These are phyloP conservation scores for Menura novaehollandiae DNA, from an alignment of 2,113 vertebrate genomes.

Conservation along the genomic window DNA sequence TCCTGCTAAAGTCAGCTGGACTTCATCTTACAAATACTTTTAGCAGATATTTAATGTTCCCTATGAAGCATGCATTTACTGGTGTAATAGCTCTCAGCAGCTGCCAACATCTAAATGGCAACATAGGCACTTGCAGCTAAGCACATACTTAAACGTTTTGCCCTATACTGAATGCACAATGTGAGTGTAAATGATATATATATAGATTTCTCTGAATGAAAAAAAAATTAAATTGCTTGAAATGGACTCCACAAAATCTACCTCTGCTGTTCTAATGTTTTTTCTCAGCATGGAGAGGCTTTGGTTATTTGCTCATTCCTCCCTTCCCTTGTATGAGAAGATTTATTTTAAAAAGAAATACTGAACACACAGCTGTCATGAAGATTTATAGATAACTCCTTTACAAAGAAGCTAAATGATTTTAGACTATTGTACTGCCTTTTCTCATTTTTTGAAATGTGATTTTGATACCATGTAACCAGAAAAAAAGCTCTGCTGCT, in stretches of 20 bases:
- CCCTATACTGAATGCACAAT: neutral
- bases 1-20: neutral
- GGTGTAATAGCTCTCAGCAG: neutral
- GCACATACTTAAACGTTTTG: neutral
- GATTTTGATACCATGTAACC: slow-evolving; percentile 7
- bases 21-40: neutral
- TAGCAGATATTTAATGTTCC: neutral
- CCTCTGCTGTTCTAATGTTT: neutral
- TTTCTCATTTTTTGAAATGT: slow-evolving; percentile 17
- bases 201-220: neutral
- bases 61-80: neutral
- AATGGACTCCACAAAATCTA: neutral
- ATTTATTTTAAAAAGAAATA: slow-evolving; percentile 30
- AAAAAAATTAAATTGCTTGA: neutral
- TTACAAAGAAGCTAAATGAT: slow-evolving; percentile 5
- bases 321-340: neutral
- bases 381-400: slow-evolving; percentile 45
- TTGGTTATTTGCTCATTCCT: neutral
- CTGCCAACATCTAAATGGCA: neutral
- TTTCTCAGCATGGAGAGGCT: neutral
- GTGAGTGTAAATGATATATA: neutral
- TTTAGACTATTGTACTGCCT: neutral
- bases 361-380: neutral
- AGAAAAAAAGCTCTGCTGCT: neutral
- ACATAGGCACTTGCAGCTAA: neutral